Evolutionary conservation across 2,888 invertebrate genomes (phyloP).

Genomic region (Pristionchus japonicus): DNA sequence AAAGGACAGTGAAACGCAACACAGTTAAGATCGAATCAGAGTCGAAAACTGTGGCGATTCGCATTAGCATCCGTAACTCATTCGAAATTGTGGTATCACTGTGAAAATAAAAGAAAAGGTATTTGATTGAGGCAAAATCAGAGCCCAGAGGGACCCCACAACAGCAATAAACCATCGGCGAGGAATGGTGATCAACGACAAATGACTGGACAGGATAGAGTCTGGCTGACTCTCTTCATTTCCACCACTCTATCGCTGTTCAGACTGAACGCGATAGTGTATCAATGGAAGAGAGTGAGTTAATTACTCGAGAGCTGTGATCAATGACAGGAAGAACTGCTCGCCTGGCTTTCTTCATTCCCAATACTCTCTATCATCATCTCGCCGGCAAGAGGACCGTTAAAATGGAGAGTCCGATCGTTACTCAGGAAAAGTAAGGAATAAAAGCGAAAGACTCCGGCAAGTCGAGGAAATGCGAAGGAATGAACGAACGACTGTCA

Average conservation of each 20-base stretch:
- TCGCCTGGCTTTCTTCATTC: background rate
- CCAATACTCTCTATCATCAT: background rate
- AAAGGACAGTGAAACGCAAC: no score
- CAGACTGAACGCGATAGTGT: background rate
- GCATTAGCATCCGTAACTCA: no score
- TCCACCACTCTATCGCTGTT: background rate
- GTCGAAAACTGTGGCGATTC: no score
- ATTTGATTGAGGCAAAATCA: background rate
- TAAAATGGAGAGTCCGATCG: background rate
- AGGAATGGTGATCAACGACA: background rate
- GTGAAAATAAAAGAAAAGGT: background rate
- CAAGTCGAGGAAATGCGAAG: background rate
- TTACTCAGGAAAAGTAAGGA: background rate
- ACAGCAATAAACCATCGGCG: background rate
- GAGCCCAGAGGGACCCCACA: background rate
- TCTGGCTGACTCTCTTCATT: constrained; percentile 38
- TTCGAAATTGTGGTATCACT: no score
- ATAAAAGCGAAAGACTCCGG: background rate
- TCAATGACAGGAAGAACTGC: background rate
- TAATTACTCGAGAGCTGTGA: no score
- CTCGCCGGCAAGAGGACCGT: background rate
- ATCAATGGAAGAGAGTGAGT: no score
- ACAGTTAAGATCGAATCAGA: no score
- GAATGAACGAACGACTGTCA: no score
- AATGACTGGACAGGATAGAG: background rate